Evolutionary conservation across 2,113 vertebrate species (phyloP).

Genomic region (Elgaria multicarinata): DNA sequence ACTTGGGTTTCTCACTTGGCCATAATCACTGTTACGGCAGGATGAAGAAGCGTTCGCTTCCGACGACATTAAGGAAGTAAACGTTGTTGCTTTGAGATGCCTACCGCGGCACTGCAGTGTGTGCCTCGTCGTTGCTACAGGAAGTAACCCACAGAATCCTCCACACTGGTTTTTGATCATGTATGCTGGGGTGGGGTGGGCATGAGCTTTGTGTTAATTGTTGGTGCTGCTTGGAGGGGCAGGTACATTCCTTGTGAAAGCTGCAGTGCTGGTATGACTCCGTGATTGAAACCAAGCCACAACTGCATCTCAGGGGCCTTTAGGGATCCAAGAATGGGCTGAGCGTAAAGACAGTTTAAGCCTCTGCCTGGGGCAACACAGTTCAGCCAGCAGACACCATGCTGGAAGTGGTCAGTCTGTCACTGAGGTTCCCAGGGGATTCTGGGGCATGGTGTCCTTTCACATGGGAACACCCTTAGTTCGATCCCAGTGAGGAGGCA

Average conservation of each 20-base stretch:
- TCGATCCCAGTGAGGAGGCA: neutral
- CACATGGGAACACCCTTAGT: neutral
- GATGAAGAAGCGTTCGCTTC: constrained; percentile 12
- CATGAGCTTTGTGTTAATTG: neutral
- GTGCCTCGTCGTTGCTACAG: neutral
- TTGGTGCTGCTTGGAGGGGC: rapidly evolving
- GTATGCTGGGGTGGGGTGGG: neutral
- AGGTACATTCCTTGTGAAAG: too few species aligned
- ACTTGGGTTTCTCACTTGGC: neutral
- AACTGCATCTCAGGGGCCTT: neutral
- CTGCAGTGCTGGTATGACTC: neutral
- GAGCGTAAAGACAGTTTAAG: neutral
- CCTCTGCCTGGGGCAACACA: too few species aligned
- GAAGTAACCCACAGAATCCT: neutral
- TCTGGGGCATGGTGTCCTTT: neutral
- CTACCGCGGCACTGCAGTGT: neutral
- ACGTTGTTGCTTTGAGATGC: constrained; percentile 22
- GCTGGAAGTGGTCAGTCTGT: neutral
- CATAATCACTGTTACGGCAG: rapidly evolving
- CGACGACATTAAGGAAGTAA: neutral
- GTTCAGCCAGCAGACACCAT: neutral
- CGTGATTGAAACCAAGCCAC: neutral
- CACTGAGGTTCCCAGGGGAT: neutral
- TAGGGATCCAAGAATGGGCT: neutral
- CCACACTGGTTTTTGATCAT: neutral